phyloP scores from a whole-genome alignment of 1,140 invertebrate species.

The Magallana gigas region DNA sequence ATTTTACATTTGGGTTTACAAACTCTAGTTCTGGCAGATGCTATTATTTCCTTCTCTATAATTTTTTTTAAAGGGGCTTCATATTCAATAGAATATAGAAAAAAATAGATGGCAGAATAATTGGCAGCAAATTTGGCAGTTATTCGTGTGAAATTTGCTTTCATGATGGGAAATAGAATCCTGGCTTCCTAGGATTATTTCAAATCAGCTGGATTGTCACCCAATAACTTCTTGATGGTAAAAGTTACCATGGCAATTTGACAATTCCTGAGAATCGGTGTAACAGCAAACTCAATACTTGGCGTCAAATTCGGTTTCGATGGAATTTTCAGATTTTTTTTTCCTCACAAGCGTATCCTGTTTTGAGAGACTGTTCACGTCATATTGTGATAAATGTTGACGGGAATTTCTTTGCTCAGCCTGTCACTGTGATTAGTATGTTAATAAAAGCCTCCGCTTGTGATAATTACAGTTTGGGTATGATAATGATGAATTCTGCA shows the following conservation, averaged over 20 bases:
- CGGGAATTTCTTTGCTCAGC: neutral
- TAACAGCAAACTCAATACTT: constrained; percentile 13
- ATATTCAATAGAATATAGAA: no score
- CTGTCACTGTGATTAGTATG: constrained; percentile 1
- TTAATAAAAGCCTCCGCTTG: neutral
- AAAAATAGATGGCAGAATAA: neutral
- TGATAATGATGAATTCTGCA: constrained; percentile 12
- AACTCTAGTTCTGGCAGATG: no score
- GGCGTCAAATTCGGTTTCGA: neutral
- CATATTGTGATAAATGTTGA: no score
- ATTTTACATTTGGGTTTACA: no score
- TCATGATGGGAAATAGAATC: neutral
- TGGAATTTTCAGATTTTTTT: no score
- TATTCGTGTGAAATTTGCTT: neutral
- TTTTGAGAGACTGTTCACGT: no score
- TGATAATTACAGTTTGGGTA: constrained; percentile 28
- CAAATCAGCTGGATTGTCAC: constrained; percentile 1
- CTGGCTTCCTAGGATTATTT: neutral
- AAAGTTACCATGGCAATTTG: constrained; percentile 22
- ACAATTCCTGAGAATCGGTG: neutral
- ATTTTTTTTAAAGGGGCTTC: no score
- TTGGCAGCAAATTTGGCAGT: neutral
- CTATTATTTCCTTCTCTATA: no score
- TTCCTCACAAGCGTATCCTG: no score
- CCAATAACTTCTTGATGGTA: neutral